A percentile compares a stretch with the other conserved stretches of the same genome.
phyloP scores from a whole-genome alignment of 30 jellyfish, hydroid and myxozoan genomes.

The Aurelia sp. region DNA sequence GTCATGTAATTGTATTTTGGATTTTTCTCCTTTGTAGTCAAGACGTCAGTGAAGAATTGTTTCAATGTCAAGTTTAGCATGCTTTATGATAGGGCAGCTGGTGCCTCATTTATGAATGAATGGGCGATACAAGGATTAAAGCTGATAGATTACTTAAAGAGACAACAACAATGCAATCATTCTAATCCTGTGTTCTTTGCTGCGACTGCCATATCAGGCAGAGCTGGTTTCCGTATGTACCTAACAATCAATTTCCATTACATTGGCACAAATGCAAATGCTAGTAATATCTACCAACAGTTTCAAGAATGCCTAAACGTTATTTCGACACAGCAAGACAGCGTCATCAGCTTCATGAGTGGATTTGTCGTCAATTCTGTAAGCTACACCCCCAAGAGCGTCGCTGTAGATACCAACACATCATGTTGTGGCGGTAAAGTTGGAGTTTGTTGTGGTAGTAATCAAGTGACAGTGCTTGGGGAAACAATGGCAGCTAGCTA shows the following conservation, averaged over 20 bases:
- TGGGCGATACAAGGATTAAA: constrained; percentile 5
- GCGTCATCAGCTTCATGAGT: background rate
- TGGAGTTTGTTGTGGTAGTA: too few species aligned
- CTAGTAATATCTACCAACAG: too few species aligned
- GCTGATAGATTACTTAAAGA: too few species aligned
- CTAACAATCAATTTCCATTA: too few species aligned
- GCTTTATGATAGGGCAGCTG: background rate
- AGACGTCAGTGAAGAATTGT: constrained; percentile 17
- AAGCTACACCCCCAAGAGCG: background rate
- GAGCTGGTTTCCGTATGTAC: too few species aligned
- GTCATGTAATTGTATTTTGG: background rate
- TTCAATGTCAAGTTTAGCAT: background rate
- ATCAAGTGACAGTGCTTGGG: background rate
- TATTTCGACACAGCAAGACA: background rate
- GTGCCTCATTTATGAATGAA: background rate
- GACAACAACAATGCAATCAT: too few species aligned
- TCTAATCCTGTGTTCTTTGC: too few species aligned
- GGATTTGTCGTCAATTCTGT: background rate
- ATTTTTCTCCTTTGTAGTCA: constrained; percentile 24
- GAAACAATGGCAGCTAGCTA: constrained; percentile 24
- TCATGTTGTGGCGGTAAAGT: constrained; percentile 54
- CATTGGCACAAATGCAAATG: too few species aligned
- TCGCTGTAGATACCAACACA: background rate
- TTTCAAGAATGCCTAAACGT: too few species aligned
- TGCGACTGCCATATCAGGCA: too few species aligned